phyloP scores from a whole-genome alignment of 2,113 vertebrate species.

The Oceanodroma tethys region DNA sequence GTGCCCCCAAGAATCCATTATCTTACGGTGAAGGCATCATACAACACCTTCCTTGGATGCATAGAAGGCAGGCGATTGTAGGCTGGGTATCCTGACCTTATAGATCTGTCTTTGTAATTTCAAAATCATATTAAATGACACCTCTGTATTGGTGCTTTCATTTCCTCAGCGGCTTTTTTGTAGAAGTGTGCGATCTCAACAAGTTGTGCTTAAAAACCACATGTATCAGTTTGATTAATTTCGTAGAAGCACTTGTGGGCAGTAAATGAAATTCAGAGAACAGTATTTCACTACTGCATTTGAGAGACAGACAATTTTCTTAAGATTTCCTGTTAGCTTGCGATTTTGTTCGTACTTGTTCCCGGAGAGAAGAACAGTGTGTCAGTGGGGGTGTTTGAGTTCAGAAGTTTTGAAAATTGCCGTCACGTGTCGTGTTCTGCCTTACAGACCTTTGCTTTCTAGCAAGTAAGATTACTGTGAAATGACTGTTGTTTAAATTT shows the following conservation, averaged over 20 bases:
- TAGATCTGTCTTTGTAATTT: neutral
- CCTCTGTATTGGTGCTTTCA: neutral
- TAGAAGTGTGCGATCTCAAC: neutral
- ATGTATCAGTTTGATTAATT: neutral
- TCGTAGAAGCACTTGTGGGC: neutral
- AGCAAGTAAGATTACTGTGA: neutral
- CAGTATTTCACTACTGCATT: neutral
- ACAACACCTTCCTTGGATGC: neutral
- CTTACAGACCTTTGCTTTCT: neutral
- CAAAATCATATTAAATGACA: neutral
- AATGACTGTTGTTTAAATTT: neutral
- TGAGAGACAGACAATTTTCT: neutral
- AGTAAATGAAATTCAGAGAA: neutral
- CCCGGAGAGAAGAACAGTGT: neutral
- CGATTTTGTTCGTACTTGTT: neutral
- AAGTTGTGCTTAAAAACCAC: neutral
- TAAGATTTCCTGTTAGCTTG: neutral
- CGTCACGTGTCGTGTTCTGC: fast-evolving
- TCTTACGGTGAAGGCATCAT: fast-evolving
- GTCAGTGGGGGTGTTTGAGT: too few relatives aligned
- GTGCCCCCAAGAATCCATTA: too few relatives aligned
- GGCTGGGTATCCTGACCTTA: neutral
- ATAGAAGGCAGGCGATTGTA: neutral
- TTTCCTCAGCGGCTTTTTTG: neutral
- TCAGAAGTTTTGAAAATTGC: neutral